Evolutionary conservation across 2,797 vertebrate genomes (phyloP).

Genomic region (Cercopithecus hamlyni): DNA sequence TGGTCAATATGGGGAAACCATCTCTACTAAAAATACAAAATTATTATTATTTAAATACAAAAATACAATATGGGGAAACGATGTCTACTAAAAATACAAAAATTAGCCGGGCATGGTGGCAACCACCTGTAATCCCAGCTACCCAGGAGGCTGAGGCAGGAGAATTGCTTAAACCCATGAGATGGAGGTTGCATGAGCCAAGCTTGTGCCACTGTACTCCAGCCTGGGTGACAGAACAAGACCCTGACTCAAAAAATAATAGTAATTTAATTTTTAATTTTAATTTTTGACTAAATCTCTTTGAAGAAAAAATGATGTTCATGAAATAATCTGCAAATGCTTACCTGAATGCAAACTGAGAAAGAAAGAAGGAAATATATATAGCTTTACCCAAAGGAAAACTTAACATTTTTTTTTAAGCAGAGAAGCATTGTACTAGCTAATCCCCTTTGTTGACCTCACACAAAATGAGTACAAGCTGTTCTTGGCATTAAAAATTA

Average conservation of each 20-base stretch:
- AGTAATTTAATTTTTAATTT: background rate
- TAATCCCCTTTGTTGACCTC: conserved; percentile 33
- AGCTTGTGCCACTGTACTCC: too few relatives aligned
- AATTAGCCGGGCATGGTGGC: background rate
- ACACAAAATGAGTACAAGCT: background rate
- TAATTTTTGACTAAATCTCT: conserved; percentile 10
- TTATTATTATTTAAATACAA: too few relatives aligned
- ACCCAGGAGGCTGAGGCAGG: background rate
- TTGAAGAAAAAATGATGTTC: background rate
- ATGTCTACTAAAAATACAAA: background rate
- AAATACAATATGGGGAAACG: too few relatives aligned
- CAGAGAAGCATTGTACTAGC: background rate
- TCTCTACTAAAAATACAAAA: too few relatives aligned
- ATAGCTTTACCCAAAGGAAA: background rate
- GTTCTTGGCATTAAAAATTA: conserved; percentile 37
- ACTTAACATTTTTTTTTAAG: background rate
- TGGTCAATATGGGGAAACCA: background rate
- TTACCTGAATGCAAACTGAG: background rate
- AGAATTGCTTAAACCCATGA: background rate
- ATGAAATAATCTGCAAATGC: background rate
- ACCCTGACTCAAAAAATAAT: too few relatives aligned
- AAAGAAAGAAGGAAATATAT: background rate
- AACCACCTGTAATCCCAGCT: background rate
- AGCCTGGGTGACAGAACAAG: too few relatives aligned
- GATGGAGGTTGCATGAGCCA: too few relatives aligned